Percentiles rank a stretch among this genome's conserved stretches.
Evolutionary conservation across 2,797 vertebrate genomes (phyloP).

Genomic region (Pseudochirops corinnae): DNA sequence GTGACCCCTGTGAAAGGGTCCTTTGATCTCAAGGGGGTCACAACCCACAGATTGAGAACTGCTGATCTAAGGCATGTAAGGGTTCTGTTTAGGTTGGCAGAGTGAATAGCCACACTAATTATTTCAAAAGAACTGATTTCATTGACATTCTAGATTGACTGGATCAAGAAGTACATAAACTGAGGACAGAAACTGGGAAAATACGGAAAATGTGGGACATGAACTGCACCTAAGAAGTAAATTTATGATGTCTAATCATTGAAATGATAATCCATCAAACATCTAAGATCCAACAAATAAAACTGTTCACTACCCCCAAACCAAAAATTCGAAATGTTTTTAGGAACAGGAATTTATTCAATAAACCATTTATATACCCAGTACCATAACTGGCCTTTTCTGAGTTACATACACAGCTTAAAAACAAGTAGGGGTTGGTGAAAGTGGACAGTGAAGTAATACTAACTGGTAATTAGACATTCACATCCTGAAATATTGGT

Average conservation of each 20-base stretch:
- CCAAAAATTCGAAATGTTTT: slow-evolving; percentile 17
- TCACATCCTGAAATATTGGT: slow-evolving; percentile 30
- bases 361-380: slow-evolving; percentile 54
- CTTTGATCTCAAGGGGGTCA: too few relatives aligned
- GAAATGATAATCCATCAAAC: neutral
- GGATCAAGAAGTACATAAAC: neutral
- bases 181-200: neutral
- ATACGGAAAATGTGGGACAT: neutral
- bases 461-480: slow-evolving; percentile 15
- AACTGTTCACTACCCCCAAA: neutral
- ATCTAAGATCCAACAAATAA: neutral
- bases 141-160: neutral
- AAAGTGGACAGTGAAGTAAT: slow-evolving; percentile 46
- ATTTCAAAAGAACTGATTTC: neutral
- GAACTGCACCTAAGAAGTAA: neutral
- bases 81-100: neutral
- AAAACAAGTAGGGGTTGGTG: slow-evolving; percentile 59
- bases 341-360: slow-evolving; percentile 79
- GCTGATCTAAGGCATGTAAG: neutral
- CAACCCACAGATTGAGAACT: too few relatives aligned
- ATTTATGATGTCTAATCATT: neutral
- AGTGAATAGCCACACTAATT: neutral
- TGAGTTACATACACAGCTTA: slow-evolving; percentile 65
- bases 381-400: slow-evolving; percentile 56
- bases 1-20: too few relatives aligned